Evolutionary conservation across 2,113 vertebrate genomes (phyloP), one percentile per base, ranked within the genome.

Genomic region (Macrotis lagotis): DNA sequence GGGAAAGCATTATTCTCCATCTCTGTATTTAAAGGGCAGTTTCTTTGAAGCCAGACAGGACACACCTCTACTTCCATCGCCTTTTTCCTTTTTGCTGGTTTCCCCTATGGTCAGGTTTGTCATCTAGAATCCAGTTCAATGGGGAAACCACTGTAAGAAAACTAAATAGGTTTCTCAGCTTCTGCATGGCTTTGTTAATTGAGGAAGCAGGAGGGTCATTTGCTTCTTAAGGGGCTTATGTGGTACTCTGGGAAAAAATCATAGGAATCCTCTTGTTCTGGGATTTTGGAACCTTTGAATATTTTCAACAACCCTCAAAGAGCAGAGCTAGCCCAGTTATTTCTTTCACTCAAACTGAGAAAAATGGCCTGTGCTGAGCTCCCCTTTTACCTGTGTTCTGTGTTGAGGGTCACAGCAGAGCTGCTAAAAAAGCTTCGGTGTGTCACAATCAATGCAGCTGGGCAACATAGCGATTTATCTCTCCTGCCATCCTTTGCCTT

Each of bases 111-210:
- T 96, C 95, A 96, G 74, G 96, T 97, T 92, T 96, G 95, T 97
- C 97, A 97, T 95, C 95, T 94, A 89, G 52, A 92, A 94, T 92
- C 95, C 89, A 95, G 95, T 97, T 97, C 95, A 50, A 51, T 96
- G 96, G 97, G 97, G 96, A 97, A 97, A 97, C 97, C 97, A 93
- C 94, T 10, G 10, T 91, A 53, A 49, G 95, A 96, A 96, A 95
- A 97, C 97, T 97, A 97, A 97, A 97, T 97, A 96, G 96, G 90
- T 97, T 97, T 96, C 95, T 97, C 94, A 92, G 94, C 92, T 50
- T 95, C 92, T 92, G 44, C 97, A 93, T 97, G 96, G 94, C 95
- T 91, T 97, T 97, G 96, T 98, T 98, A 97, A 97, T 97, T 97
- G 96, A 88, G 90, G 93, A 96, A 95, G 92, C 95, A 91, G 90